phyloP scores from a whole-genome alignment of 1,140 invertebrate genomes.

The Psix sp. region DNA sequence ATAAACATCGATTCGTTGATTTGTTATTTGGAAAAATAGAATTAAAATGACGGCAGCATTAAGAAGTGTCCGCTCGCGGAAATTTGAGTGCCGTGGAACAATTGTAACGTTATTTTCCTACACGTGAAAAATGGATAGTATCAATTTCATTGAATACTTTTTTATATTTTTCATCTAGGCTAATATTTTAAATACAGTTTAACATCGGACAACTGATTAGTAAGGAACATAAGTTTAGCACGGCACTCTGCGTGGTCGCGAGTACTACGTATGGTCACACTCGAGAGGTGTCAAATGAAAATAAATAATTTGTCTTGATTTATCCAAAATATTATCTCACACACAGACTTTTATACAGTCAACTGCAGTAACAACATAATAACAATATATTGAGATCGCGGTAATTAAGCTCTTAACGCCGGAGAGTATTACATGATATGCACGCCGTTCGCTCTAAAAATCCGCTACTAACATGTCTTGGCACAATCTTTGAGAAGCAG shows the following conservation, averaged over 20 bases:
- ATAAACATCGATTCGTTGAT: slow-evolving; percentile 3
- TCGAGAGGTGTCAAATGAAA: slow-evolving; percentile 43
- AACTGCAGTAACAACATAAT: slow-evolving; percentile 55
- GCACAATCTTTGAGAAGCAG: slow-evolving; percentile 1
- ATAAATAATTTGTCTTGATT: slow-evolving; percentile 53
- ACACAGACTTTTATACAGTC: slow-evolving; percentile 52
- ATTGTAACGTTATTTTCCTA: not conserved
- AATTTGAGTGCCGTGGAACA: slow-evolving; percentile 26
- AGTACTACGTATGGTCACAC: slow-evolving; percentile 6
- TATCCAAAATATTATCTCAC: slow-evolving; percentile 56
- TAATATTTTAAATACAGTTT: no score
- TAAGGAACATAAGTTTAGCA: slow-evolving; percentile 13
- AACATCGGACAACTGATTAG: no score
- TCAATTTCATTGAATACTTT: no score
- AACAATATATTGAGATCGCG: slow-evolving; percentile 56
- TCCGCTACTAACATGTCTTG: not conserved
- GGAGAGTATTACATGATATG: slow-evolving; percentile 24
- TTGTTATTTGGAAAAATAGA: slow-evolving; percentile 6
- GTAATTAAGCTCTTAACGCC: slow-evolving; percentile 54
- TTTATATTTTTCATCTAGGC: no score
- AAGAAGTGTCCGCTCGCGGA: slow-evolving; percentile 14
- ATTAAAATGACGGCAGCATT: slow-evolving; percentile 32
- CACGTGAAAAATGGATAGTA: not conserved
- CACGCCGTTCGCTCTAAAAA: slow-evolving; percentile 11
- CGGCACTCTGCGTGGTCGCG: slow-evolving; percentile 1